Evolutionary conservation across 1,140 invertebrate species (phyloP).

Genomic region (Drosophila fuyamai): DNA sequence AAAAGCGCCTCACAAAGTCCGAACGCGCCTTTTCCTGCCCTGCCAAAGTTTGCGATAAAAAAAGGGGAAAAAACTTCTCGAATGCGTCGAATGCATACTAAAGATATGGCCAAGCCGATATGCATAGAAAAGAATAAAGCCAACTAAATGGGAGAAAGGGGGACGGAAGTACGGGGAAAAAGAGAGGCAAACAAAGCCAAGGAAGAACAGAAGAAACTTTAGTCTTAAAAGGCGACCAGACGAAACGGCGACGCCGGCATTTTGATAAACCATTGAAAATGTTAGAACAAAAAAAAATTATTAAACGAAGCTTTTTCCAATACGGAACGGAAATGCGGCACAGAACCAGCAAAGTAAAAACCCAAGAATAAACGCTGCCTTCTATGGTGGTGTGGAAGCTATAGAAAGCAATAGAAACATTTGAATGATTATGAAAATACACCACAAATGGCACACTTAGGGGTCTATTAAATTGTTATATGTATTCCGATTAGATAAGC

Average conservation of each 20-base stretch:
- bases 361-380: slow-evolving; percentile 14
- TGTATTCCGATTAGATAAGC: slow-evolving; percentile 36
- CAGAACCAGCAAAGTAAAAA: slow-evolving; percentile 56
- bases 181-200: slow-evolving; percentile 8
- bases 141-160: neutral
- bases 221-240: slow-evolving; percentile 60
- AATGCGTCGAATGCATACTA: slow-evolving; percentile 76
- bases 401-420: slow-evolving; percentile 7
- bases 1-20: slow-evolving; percentile 56
- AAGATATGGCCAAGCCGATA: slow-evolving; percentile 66
- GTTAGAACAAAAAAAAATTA: slow-evolving; percentile 55
- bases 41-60: slow-evolving; percentile 76
- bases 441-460: slow-evolving; percentile 42
- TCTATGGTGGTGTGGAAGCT: slow-evolving; percentile 5
- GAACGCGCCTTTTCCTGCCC: slow-evolving; percentile 77
- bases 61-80: slow-evolving; percentile 59
- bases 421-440: slow-evolving; percentile 29
- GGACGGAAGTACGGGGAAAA: neutral
- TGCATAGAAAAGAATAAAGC: slow-evolving; percentile 24
- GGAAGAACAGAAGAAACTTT: slow-evolving; percentile 52
- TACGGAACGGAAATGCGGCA: slow-evolving; percentile 77
- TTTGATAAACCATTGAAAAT: slow-evolving; percentile 65
- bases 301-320: slow-evolving; percentile 61
- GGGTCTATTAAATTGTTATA: slow-evolving; percentile 26
- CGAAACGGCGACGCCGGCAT: slow-evolving; percentile 55